Conservation (phyloP, 2,888 invertebrate species). For the Scrobipalpa costella region DNA sequence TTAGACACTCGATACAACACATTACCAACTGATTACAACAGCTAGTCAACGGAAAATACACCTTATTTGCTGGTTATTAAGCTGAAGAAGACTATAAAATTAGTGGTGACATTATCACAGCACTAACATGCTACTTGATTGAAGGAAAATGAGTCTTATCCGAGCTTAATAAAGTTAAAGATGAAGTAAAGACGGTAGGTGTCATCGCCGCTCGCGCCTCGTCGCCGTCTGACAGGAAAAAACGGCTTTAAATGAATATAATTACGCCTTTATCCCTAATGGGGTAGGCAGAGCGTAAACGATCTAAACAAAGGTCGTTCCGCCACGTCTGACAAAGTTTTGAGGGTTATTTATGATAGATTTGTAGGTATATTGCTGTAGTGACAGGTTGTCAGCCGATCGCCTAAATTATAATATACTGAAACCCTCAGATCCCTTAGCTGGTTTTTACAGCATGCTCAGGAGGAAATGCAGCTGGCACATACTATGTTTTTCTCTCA, state of each 20-base stretch:
- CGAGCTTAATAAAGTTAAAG: not conserved
- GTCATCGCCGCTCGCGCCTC: not conserved
- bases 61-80: not conserved
- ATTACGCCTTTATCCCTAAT: too few species aligned
- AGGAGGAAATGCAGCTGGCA: too few species aligned
- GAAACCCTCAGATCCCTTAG: too few species aligned
- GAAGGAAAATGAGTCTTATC: slow-evolving; percentile 1
- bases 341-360: too few species aligned
- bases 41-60: not conserved
- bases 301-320: too few species aligned
- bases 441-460: too few species aligned
- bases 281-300: too few species aligned
- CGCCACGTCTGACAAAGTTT: too few species aligned
- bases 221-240: slow-evolving; percentile 7
- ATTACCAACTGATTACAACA: not conserved
- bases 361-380: too few species aligned
- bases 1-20: slow-evolving; percentile 17
- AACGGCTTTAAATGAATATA: slow-evolving; percentile 16
- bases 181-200: not conserved
- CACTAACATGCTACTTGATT: not conserved
- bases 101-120: not conserved
- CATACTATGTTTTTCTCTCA: too few species aligned
- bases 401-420: too few species aligned
- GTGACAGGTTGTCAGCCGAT: too few species aligned
- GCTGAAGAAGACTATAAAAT: not conserved